Evolutionary conservation across 2,797 vertebrate species (phyloP).

Genomic region (Sparidentex hasta): DNA sequence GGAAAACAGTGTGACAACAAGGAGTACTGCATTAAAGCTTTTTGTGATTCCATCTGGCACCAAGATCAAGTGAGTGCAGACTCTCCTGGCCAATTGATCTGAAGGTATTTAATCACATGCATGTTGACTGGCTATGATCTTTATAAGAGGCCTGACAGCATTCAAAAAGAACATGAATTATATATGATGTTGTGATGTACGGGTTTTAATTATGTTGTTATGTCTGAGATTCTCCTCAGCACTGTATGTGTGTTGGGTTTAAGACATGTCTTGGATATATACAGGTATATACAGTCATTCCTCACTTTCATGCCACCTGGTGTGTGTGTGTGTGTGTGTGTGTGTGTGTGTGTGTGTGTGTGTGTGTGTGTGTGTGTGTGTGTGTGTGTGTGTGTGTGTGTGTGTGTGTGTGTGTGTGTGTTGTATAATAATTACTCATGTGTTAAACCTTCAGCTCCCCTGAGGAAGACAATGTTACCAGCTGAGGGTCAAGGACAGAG

Average conservation of each 20-base stretch:
- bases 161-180: neutral
- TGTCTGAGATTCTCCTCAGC: neutral
- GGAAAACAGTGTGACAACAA: neutral
- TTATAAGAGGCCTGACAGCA: neutral
- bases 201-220: neutral
- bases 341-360: too few relatives aligned
- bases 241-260: neutral
- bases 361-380: too few relatives aligned
- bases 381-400: too few relatives aligned
- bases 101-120: neutral
- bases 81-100: neutral
- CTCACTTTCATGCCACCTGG: conserved; percentile 76
- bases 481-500: conserved; percentile 82
- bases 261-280: neutral
- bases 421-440: conserved; percentile 85
- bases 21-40: neutral
- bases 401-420: conserved; percentile 69
- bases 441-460: conserved; percentile 85
- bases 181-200: neutral
- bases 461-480: conserved; percentile 79
- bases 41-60: neutral
- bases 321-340: too few relatives aligned
- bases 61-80: neutral
- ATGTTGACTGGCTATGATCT: neutral
- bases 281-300: conserved; percentile 20